These are phyloP conservation scores for Shinisaurus crocodilurus DNA, from an alignment of 2,113 vertebrate species.

Conservation along the genomic window DNA sequence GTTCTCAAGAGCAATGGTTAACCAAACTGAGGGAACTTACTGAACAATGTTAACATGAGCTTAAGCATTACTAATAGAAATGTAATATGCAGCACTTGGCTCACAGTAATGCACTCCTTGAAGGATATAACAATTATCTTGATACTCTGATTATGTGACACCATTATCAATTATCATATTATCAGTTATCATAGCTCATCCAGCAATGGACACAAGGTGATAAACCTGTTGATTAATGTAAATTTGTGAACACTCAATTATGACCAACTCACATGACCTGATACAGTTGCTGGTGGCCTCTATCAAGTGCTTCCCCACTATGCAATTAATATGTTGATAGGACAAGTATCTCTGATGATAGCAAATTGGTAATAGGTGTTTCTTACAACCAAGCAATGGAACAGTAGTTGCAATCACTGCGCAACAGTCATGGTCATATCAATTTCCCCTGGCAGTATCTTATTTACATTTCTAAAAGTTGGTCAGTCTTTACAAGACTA, in stretches of 20 bases:
- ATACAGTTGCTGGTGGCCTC: not conserved
- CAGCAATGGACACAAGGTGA: not conserved
- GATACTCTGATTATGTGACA: not conserved
- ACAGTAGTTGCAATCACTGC: not conserved
- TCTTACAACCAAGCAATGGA: not conserved
- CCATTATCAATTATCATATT: not conserved
- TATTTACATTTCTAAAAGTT: not conserved
- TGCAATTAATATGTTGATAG: not conserved
- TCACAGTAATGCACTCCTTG: not conserved
- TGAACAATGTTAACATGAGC: not conserved
- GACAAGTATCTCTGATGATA: not conserved
- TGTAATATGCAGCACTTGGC: rapidly evolving
- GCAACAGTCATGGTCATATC: not conserved
- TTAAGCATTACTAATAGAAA: not conserved
- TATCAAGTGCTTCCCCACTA: not conserved
- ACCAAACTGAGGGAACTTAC: not conserved
- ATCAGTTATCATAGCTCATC: not conserved
- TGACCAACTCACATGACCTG: not conserved
- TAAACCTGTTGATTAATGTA: not conserved
- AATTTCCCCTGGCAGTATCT: not conserved
- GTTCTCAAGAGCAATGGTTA: not conserved
- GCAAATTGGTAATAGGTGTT: not conserved
- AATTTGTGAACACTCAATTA: not conserved
- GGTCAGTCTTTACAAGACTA: not conserved
- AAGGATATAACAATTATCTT: not conserved